phyloP scores from a whole-genome alignment of 2,888 invertebrate species.

The Drosophila nr. perissopoda region DNA sequence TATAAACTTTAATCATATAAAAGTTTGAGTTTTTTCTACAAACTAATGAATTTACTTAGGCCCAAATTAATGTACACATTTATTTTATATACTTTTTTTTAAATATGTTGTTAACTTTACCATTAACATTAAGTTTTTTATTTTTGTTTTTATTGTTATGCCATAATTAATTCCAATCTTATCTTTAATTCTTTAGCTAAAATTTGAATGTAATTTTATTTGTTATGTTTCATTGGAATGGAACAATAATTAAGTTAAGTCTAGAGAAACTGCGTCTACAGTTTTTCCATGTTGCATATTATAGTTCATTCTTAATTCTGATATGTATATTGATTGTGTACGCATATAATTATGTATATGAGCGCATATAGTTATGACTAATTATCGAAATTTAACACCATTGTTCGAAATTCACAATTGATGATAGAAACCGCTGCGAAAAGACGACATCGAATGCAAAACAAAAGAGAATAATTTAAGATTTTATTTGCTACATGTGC shows the following conservation, averaged over 20 bases:
- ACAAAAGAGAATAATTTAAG: constrained; percentile 51
- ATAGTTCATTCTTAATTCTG: not conserved
- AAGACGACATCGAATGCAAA: constrained; percentile 18
- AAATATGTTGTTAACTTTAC: not conserved
- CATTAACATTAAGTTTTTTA: too few species aligned
- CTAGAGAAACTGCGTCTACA: not conserved
- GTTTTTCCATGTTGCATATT: not conserved
- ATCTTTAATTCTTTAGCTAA: not conserved
- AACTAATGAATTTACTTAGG: not conserved
- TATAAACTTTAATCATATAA: not conserved
- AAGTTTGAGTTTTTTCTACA: not conserved
- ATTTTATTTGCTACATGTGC: constrained; percentile 38
- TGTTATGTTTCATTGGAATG: not conserved
- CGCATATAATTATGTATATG: not conserved
- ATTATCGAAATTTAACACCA: constrained; percentile 28
- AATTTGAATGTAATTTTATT: not conserved
- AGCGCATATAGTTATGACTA: constrained; percentile 6
- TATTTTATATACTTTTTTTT: not conserved
- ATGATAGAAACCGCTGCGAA: constrained; percentile 24
- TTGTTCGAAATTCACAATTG: constrained; percentile 35
- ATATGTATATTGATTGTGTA: not conserved
- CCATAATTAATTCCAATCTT: not conserved
- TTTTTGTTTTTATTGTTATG: too few species aligned
- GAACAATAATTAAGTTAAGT: not conserved
- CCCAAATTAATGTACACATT: not conserved